Evolutionary conservation across 2,113 vertebrate species (phyloP).

Genomic region (Oophaga pumilio): DNA sequence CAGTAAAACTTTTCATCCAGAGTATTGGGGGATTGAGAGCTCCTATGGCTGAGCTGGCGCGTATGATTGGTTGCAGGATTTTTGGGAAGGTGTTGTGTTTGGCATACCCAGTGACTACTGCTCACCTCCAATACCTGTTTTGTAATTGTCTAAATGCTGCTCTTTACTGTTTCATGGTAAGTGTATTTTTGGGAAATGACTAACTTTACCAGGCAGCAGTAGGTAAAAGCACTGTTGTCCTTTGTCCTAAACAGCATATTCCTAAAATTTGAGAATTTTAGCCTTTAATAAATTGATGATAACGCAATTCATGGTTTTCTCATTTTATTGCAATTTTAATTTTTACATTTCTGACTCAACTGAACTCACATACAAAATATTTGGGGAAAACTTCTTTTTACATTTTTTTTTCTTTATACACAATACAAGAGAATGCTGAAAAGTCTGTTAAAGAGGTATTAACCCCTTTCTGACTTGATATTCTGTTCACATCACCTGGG

Average conservation of each 20-base stretch:
- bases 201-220: not conserved
- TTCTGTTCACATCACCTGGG: too few species aligned
- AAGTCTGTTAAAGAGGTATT: too few species aligned
- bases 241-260: conserved; percentile 62
- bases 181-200: conserved; percentile 56
- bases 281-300: conserved; percentile 69
- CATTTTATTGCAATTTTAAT: conserved; percentile 37
- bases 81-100: not conserved
- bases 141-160: conserved; percentile 49
- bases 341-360: not conserved
- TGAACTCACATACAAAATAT: not conserved
- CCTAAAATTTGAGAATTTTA: conserved; percentile 63
- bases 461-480: too few species aligned
- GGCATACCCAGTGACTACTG: conserved; percentile 10
- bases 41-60: not conserved
- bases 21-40: not conserved
- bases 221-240: conserved; percentile 52
- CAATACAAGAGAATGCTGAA: too few species aligned
- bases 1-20: not conserved
- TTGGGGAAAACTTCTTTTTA: not conserved
- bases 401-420: not conserved
- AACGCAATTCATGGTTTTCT: conserved; percentile 65
- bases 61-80: not conserved
- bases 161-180: conserved; percentile 41
- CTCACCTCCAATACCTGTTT: not conserved